Base-by-base conservation (phyloP, 2,888 invertebrate genomes). In the Acleris literana region DNA sequence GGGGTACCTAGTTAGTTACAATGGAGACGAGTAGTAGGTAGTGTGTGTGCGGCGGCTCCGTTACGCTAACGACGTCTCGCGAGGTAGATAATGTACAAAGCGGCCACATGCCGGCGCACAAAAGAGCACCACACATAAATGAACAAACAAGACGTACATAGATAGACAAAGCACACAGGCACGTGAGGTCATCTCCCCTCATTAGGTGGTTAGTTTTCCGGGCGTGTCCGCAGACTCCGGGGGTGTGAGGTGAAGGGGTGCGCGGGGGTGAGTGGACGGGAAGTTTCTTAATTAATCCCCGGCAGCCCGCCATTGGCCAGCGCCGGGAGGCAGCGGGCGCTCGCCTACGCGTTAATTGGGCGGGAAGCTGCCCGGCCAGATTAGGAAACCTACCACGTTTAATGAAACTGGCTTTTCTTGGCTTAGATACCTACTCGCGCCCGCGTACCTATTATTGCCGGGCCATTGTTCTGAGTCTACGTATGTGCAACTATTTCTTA, bases 171-270 rank as follows among this genome's bases (percentile, higher is more conserved):
- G 87, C 88, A 91, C 91, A 90, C 90, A 87, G 85, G 83, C 86
- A 87, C 87, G 88, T 86, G 90, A 90, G 92, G 92, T 92, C 92
- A 92, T 92, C 92, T 92, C 92, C 92, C 92, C 92, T 92, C 92
- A 92, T 92, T 92, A 92, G 90, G 90, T 90, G 92, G 92, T 92
- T 92, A 92, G 92, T 92, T 92, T 92, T 90, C 91, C 92, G 91
- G 90, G 92, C 91, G 90, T 91, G 91, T 90, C 92, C 92, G 89
- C 92, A 90, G 91, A 88, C 88, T 90, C 90, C 90, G 83, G 83
- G 82, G 81, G 80, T 77, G 72, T 78, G 83, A 78, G 83, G 82
- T 78, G 71, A 77, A 63, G 74, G 77, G 75, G 74, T 71, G 72
- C 68, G 75, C 72, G 71, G 75, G 76, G 75, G 72, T 67, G 74